A percentile compares a stretch with the other conserved stretches of the same genome.
phyloP scores from a whole-genome alignment of 2,797 vertebrate genomes.

The Paratrypauchen microcephalus region DNA sequence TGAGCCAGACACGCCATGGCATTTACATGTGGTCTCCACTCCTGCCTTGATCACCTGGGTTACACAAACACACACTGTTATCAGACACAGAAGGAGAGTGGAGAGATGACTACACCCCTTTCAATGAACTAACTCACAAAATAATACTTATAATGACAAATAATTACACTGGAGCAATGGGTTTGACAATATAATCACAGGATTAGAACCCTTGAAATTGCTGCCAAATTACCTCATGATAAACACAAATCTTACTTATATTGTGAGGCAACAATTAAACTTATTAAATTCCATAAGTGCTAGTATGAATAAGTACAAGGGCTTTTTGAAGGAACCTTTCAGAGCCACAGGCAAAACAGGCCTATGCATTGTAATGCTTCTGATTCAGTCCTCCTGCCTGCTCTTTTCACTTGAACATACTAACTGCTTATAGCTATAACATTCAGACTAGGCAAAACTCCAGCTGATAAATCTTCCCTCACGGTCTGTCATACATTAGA shows the following conservation, averaged over 20 bases:
- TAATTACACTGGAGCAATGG: neutral
- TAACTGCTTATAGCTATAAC: neutral
- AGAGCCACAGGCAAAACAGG: constrained; percentile 67
- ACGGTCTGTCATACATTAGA: constrained; percentile 28
- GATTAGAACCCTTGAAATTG: constrained; percentile 2
- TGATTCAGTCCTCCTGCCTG: neutral
- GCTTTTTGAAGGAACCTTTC: constrained; percentile 68
- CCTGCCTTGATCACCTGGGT: constrained; percentile 93
- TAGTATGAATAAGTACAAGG: constrained; percentile 49
- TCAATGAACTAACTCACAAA: constrained; percentile 44
- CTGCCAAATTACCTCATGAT: constrained; percentile 25
- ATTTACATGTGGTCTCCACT: constrained; percentile 97
- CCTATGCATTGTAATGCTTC: neutral
- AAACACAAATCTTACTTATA: constrained; percentile 40
- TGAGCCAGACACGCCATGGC: constrained; percentile 95
- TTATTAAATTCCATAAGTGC: constrained; percentile 65
- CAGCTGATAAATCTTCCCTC: neutral
- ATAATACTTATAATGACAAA: constrained; percentile 31
- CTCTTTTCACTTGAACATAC: neutral
- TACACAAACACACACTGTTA: constrained; percentile 40
- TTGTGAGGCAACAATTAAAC: constrained; percentile 54
- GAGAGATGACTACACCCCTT: constrained; percentile 41
- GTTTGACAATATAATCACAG: constrained; percentile 42
- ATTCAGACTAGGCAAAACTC: neutral
- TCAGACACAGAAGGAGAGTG: constrained; percentile 16